Percentiles rank a stretch among this genome's conserved stretches.
These are phyloP conservation scores for Allophyes oxyacanthae DNA, from an alignment of 2,888 invertebrate genomes.

Conservation along the genomic window DNA sequence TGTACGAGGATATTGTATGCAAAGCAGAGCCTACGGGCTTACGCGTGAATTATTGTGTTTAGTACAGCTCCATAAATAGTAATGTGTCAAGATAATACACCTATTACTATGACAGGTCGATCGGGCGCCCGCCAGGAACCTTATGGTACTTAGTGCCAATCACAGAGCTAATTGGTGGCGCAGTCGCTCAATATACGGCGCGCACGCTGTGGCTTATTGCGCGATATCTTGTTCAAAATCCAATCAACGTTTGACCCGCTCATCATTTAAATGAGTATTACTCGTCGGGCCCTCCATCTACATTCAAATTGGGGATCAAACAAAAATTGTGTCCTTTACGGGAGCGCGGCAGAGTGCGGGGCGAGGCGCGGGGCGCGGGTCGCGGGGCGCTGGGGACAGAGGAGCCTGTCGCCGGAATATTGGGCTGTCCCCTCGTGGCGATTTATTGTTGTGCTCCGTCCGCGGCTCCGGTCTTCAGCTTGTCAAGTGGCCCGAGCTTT, in stretches of 20 bases:
- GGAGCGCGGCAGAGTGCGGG: conserved; percentile 5
- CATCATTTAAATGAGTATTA: conserved; percentile 71
- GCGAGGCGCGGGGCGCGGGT: not conserved
- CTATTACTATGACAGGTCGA: not conserved
- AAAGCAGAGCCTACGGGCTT: not conserved
- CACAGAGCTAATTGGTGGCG: conserved; percentile 20
- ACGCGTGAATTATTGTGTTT: conserved; percentile 1
- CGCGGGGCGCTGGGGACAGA: conserved; percentile 14
- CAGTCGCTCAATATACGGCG: conserved; percentile 21
- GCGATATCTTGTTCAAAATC: conserved; percentile 52
- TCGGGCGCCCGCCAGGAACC: not conserved
- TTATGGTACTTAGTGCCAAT: conserved; percentile 8
- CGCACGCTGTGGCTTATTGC: conserved; percentile 27
- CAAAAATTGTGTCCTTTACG: conserved; percentile 64
- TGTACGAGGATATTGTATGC: not conserved
- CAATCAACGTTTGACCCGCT: conserved; percentile 56
- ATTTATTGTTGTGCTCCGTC: conserved; percentile 56
- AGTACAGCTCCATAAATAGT: not conserved
- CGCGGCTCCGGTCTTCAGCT: conserved; percentile 26
- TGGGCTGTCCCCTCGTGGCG: conserved; percentile 47
- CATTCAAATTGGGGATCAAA: conserved; percentile 77
- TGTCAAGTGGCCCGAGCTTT: conserved; percentile 44
- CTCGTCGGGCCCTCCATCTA: conserved; percentile 63
- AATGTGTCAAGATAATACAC: not conserved
- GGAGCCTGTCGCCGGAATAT: conserved; percentile 29